Evolutionary conservation across 2,113 vertebrate genomes (phyloP).

Genomic region (Bufo bufo): DNA sequence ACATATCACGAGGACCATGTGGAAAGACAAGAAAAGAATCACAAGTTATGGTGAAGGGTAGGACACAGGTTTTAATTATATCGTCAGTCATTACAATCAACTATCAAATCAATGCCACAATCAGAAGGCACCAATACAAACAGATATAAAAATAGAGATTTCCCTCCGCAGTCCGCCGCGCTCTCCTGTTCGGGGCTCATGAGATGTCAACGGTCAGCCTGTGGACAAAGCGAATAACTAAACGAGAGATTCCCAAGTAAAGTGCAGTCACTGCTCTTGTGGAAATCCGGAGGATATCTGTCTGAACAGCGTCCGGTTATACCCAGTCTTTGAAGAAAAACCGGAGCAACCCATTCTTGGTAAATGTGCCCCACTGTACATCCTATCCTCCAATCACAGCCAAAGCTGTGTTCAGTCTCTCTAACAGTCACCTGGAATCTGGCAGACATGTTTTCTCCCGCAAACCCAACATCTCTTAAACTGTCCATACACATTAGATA

Average conservation of each 20-base stretch:
- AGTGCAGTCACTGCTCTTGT: background rate
- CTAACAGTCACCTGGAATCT: too few relatives aligned
- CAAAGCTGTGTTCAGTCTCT: background rate
- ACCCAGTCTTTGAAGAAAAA: background rate
- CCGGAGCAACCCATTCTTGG: too few relatives aligned
- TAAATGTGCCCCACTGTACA: background rate
- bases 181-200: background rate
- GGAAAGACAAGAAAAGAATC: background rate
- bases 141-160: conserved; percentile 20
- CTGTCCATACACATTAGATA: too few relatives aligned
- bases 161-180: background rate
- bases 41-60: background rate
- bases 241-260: background rate
- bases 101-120: background rate
- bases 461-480: too few relatives aligned
- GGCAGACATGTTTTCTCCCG: too few relatives aligned
- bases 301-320: background rate
- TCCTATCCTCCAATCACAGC: background rate
- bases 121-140: conserved; percentile 15
- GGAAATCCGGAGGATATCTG: background rate
- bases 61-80: conserved; percentile 16
- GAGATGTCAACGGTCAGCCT: background rate
- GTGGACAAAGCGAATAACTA: background rate
- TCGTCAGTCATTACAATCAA: background rate
- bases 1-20: too few relatives aligned